Base-by-base conservation (phyloP, 1,140 invertebrate genomes). In the Drosophila erecta region DNA sequence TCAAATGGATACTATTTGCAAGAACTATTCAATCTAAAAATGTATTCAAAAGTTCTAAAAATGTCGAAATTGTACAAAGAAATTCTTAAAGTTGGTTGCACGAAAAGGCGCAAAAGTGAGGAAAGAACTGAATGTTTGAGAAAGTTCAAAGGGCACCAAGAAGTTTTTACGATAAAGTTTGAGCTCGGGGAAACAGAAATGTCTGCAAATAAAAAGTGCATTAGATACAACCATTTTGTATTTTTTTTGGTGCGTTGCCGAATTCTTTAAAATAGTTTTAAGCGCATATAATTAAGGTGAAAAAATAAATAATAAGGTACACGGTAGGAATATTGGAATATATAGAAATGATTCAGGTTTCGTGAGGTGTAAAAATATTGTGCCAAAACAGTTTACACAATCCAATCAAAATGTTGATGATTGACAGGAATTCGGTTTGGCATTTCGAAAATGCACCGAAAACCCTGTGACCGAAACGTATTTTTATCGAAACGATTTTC, bases 401-500 rank as follows among this genome's bases (percentile, higher is more conserved):
- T 27, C 12, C 27, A 44, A 24, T 64, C 38, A 24, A 41, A 41
- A 35, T 41, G 6, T 2, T 14, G 27, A 14, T 11, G 27, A 35
- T 49, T 49, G 62, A 65, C 35, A 7, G 0, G 11, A 24, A 66
- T 11, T 14, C 33, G 12, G 15, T 47, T 59, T 38, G 49, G 11
- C 43, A 51, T 7, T 46, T 49, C 44, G 24, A 41, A 66, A 64
- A 44, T 37, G 12, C 1, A 14, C 11, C 20, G 12, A 33, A 50
- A 30, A 11, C n/a, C 17, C n/a, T 12, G 20, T 33, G 47, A 1
- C 33, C 17, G 2, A 43, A 49, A 56, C 53, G 27, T 41, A 46
- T 60, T 54, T 61, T 14, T 38, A 58, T 22, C 15, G 12, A 58
- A 54, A 10, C 54, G 27, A 78, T 44, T 64, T 81, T 78, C 75